phyloP scores from a whole-genome alignment of 2,797 vertebrate genomes.

The Enteromius anoplus region DNA sequence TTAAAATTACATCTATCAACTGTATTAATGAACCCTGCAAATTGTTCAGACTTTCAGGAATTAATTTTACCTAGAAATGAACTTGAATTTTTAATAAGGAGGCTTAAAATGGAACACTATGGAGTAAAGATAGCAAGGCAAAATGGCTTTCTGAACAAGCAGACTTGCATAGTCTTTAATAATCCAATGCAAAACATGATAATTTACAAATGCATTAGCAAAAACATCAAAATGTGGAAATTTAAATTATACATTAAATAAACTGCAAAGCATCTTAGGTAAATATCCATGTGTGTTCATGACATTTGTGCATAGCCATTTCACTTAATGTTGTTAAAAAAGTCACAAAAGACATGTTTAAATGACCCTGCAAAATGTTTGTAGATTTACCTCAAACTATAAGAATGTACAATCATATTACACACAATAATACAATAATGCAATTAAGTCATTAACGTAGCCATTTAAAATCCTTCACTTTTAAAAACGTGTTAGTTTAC shows the following conservation, averaged over 20 bases:
- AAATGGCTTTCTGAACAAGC: slow-evolving; percentile 8
- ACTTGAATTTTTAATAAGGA: slow-evolving; percentile 29
- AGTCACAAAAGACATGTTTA: slow-evolving; percentile 25
- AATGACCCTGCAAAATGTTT: background rate
- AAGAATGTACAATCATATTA: slow-evolving; percentile 24
- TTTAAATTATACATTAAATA: slow-evolving; percentile 52
- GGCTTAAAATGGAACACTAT: slow-evolving; percentile 16
- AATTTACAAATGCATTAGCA: slow-evolving; percentile 59
- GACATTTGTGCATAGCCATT: slow-evolving; percentile 56
- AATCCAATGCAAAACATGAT: slow-evolving; percentile 63
- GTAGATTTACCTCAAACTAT: background rate
- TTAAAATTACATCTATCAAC: slow-evolving; percentile 3
- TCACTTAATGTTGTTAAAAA: background rate
- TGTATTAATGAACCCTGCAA: slow-evolving; percentile 20
- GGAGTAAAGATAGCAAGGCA: slow-evolving; percentile 8
- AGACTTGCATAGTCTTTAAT: slow-evolving; percentile 67
- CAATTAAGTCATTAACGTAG: background rate
- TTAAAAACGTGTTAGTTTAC: background rate
- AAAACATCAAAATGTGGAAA: slow-evolving; percentile 50
- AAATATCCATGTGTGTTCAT: slow-evolving; percentile 51
- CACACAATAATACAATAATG: slow-evolving; percentile 11
- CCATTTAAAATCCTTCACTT: slow-evolving; percentile 11
- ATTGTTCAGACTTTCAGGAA: slow-evolving; percentile 4
- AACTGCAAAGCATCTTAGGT: slow-evolving; percentile 44
- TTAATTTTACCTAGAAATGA: slow-evolving; percentile 28